phyloP scores from a whole-genome alignment of 2,888 invertebrate species.

The Cyclophora albipunctata region DNA sequence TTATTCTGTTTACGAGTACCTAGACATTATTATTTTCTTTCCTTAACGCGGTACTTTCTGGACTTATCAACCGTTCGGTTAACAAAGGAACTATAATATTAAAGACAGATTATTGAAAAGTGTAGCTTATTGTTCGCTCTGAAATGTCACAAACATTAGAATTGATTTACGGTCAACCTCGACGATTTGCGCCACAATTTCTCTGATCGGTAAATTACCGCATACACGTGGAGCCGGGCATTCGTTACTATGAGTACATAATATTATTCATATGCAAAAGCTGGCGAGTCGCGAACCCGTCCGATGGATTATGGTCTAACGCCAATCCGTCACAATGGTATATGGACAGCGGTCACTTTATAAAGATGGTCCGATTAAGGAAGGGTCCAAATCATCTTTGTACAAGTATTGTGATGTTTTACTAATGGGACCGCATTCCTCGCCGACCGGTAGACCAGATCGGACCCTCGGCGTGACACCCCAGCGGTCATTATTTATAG shows the following conservation, averaged over 20 bases:
- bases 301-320: conserved; percentile 70
- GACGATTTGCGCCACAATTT: no score
- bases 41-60: no score
- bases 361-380: conserved; percentile 67
- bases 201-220: no score
- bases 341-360: conserved; percentile 63
- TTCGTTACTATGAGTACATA: conserved; percentile 23
- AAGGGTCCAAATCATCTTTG: conserved; percentile 35
- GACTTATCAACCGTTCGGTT: no score
- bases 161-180: no score
- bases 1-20: no score
- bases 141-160: no score
- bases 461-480: conserved; percentile 31
- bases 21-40: no score
- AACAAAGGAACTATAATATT: no score
- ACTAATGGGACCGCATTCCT: conserved; percentile 71
- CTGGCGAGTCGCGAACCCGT: conserved; percentile 37
- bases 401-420: conserved; percentile 58
- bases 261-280: conserved; percentile 62
- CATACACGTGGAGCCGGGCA: conserved; percentile 1
- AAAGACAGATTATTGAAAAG: no score
- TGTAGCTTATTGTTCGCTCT: no score
- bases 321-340: conserved; percentile 45
- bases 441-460: conserved; percentile 62
- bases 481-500: conserved; percentile 60